Percentiles rank a stretch among this genome's conserved stretches.
These are phyloP conservation scores for Philopotamus ludificatus DNA, from an alignment of 1,140 invertebrate species.

Conservation along the genomic window DNA sequence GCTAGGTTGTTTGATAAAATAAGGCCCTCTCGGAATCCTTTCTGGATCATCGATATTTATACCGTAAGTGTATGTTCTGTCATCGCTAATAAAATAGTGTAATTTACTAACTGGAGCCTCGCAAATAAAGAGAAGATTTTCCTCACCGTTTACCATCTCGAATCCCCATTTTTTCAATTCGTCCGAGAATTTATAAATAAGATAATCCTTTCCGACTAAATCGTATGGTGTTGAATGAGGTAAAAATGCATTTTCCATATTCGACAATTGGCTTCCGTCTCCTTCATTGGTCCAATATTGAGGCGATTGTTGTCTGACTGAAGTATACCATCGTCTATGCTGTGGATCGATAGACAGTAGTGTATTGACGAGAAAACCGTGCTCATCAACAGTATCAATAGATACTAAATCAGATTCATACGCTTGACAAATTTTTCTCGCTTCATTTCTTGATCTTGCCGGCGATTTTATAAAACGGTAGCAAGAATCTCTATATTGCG, in stretches of 20 bases:
- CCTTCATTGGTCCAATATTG: slow-evolving; percentile 81
- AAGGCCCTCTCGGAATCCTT: slow-evolving; percentile 81
- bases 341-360: slow-evolving; percentile 80
- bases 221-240: slow-evolving; percentile 51
- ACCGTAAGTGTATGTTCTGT: slow-evolving; percentile 82
- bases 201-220: slow-evolving; percentile 54
- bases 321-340: slow-evolving; percentile 83
- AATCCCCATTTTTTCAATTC: slow-evolving; percentile 79
- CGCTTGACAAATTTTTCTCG: slow-evolving; percentile 75
- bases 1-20: slow-evolving; percentile 81
- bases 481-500: slow-evolving; percentile 69
- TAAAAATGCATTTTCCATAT: slow-evolving; percentile 82
- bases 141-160: slow-evolving; percentile 72
- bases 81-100: slow-evolving; percentile 71
- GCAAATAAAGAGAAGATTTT: slow-evolving; percentile 82
- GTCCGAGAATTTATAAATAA: slow-evolving; percentile 70
- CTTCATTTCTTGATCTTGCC: slow-evolving; percentile 72
- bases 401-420: slow-evolving; percentile 79
- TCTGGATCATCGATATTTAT: slow-evolving; percentile 70
- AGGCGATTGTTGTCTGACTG: slow-evolving; percentile 68
- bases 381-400: slow-evolving; percentile 80
- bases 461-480: slow-evolving; percentile 88
- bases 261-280: slow-evolving; percentile 73
- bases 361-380: slow-evolving; percentile 79
- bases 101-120: slow-evolving; percentile 72